Base-by-base conservation (phyloP, 2,888 invertebrate species). In the Smittia aterrima region DNA sequence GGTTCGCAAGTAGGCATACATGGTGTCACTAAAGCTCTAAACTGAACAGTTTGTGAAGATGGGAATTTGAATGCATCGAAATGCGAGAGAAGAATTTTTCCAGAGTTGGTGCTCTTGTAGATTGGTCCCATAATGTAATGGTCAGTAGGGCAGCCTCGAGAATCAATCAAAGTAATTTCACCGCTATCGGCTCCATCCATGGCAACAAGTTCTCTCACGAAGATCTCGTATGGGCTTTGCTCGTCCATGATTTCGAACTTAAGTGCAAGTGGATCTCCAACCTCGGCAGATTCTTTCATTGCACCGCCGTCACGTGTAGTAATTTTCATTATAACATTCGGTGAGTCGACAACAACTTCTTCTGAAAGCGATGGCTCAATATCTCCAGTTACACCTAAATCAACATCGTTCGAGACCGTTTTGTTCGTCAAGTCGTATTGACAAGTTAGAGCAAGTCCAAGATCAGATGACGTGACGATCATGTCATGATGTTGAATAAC, bases 61-160 rank as follows among this genome's bases (percentile, higher is more conserved):
- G 96, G 96, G 86, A 96, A 96, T 83, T 96, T 96, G 88, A 96
- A 96, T 41, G 96, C 96, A 82, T 96, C 96, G 84, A 96, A 96
- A 84, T 93, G 92, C 72, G 95, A 95, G 76, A 95, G 85, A 76
- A 96, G 85, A 78, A 92, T 88, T 88, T 94, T 93, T 84, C 91
- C 91, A 76, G 90, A 88, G 78, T 88, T 85, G 54, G 88, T 86
- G 53, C 93, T 92, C 84, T 94, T 93, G 84, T 92, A 91, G 76
- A 96, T 87, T 20, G 95, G 92, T 79, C 95, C 95, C 95, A 96
- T 94, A 82, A 96, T 95, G 83, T 93, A 92, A 80, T 94, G 92
- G 82, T 96, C 95, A 24, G 95, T 95, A 13, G 96, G 96, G 80
- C 95, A 96, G 79, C 96, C 96, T 79, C 91, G 88, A 76, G 93